Base-by-base conservation (phyloP, 2,888 invertebrate species). In the Dicyrtomina minuta region DNA sequence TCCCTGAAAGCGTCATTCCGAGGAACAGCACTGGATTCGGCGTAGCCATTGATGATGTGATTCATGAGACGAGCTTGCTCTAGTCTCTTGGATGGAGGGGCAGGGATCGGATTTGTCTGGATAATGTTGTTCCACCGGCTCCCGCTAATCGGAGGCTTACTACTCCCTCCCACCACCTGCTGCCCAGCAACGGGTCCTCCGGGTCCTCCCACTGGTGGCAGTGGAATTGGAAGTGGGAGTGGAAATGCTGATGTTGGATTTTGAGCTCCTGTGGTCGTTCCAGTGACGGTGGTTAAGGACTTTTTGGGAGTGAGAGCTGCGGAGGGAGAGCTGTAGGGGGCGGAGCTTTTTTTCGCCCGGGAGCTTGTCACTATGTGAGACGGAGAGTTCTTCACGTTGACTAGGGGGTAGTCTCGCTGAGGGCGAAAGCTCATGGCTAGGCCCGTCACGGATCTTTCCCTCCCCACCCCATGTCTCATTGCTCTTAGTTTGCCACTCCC, bases 11-110 rank as follows among this genome's bases (percentile, higher is more conserved):
- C 33, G n/a, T 43, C 44, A 17, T 27, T 17, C 5, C 13, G 26
- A 61, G 17, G 15, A 26, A 24, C 44, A 12, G 49, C 64, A 15
- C 5, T 15, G 15, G 13, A 12, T 4, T 4, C 33, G 41, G 22
- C 55, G 27, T 56, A 65, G 22, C 26, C 55, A 55, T 65, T 17
- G 15, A 65, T 51, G n/a, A 65, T 55, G 24, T 65, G 43, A 41
- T 53, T 55, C 55, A 41, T 65, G 1, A 39, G n/a, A 5, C 65
- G 24, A 1, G 43, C 65, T 24, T 65, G 65, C 12, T 65, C 65
- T 39, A 65, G 17, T 2, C 65, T 20, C 15, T 65, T 65, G 20
- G 65, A 65, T 13, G 65, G 65, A 22, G 65, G 65, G 15, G 55
- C 15, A 2, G 65, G 65, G 12, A 64, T 64, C 15, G 44, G 22